phyloP scores from a whole-genome alignment of 1,140 invertebrate genomes.

The Orussus abietinus region DNA sequence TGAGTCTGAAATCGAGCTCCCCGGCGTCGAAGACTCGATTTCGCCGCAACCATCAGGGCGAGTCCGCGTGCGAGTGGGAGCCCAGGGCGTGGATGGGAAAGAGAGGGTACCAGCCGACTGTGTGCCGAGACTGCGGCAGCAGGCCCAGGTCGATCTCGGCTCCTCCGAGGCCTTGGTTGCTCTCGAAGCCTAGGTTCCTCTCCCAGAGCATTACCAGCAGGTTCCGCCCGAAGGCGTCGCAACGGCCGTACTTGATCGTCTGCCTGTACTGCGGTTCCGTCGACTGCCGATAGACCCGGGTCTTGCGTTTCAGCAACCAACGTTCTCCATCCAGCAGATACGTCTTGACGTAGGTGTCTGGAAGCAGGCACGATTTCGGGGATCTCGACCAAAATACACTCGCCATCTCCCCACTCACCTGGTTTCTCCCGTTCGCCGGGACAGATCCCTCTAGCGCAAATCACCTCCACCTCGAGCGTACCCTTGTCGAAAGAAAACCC shows the following conservation, averaged over 20 bases:
- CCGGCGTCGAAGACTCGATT: conserved; percentile 52
- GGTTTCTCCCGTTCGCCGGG: conserved; percentile 52
- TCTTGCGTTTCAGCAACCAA: conserved; percentile 88
- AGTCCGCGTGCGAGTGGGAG: conserved; percentile 67
- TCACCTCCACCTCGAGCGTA: conserved; percentile 85
- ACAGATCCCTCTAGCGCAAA: conserved; percentile 59
- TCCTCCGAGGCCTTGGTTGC: conserved; percentile 82
- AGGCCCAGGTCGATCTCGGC: conserved; percentile 78
- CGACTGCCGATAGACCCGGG: conserved; percentile 72
- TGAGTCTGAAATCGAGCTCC: conserved; percentile 48
- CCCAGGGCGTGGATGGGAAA: conserved; percentile 74
- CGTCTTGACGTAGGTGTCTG: conserved; percentile 92
- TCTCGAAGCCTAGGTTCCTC: conserved; percentile 78
- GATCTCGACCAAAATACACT: conserved; percentile 1
- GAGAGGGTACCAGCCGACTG: conserved; percentile 84
- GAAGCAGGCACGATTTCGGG: conserved; percentile 16
- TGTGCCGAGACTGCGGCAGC: conserved; percentile 71
- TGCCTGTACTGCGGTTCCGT: conserved; percentile 81
- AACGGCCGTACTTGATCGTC: conserved; percentile 79
- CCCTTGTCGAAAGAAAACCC: conserved; percentile 87
- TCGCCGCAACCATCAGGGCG: conserved; percentile 61
- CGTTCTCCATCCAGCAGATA: conserved; percentile 84
- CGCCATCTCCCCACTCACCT: conserved; percentile 46
- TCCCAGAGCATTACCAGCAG: conserved; percentile 89
- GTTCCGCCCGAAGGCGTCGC: conserved; percentile 79